Evolutionary conservation across 1,140 invertebrate genomes (phyloP).

Genomic region (Drosophila kanapiae): DNA sequence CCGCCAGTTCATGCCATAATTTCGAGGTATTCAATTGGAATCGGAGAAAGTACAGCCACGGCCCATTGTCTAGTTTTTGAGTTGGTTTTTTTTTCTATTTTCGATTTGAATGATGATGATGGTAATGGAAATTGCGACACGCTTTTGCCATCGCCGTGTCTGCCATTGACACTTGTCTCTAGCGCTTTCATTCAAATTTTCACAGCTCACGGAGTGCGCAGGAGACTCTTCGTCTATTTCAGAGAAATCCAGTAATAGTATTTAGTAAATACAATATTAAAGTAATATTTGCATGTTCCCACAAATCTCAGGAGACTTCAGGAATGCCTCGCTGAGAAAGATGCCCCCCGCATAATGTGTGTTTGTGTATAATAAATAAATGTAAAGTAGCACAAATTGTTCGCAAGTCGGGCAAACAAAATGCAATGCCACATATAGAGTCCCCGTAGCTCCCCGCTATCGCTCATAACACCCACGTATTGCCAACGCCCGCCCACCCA

Average conservation of each 20-base stretch:
- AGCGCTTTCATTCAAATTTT: conserved; percentile 76
- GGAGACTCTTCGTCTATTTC: not conserved
- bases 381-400: conserved; percentile 68
- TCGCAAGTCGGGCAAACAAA: conserved; percentile 52
- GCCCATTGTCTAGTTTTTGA: conserved; percentile 58
- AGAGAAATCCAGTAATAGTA: not conserved
- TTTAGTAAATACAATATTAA: not conserved
- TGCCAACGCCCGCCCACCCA: not conserved
- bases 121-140: conserved; percentile 73
- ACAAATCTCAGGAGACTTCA: not conserved
- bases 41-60: conserved; percentile 70
- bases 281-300: conserved; percentile 1
- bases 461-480: not conserved
- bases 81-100: conserved; percentile 3
- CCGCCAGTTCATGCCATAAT: conserved; percentile 2
- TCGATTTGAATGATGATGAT: conserved; percentile 55
- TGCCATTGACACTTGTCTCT: conserved; percentile 66
- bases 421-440: conserved; percentile 7
- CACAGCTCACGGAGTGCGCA: conserved; percentile 1
- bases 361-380: conserved; percentile 27
- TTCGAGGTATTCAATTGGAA: conserved; percentile 48
- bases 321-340: conserved; percentile 38
- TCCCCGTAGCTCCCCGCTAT: not conserved
- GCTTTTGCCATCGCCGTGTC: conserved; percentile 61
- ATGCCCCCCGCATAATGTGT: conserved; percentile 2